phyloP scores from a whole-genome alignment of 2,113 vertebrate species.

The Eulemur rufifrons region DNA sequence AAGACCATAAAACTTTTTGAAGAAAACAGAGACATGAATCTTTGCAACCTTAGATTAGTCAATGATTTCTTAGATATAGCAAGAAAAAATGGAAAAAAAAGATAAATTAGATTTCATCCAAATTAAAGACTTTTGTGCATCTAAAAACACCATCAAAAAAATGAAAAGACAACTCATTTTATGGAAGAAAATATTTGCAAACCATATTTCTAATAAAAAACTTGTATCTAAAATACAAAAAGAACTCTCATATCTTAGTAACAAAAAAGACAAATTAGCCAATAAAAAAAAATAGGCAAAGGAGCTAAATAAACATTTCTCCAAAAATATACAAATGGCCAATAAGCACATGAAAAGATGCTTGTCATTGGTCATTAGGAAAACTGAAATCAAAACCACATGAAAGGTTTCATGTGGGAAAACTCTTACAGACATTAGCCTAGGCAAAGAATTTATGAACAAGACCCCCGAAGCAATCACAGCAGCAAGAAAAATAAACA shows the following conservation, averaged over 20 bases:
- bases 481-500: too few species aligned
- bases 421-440: too few species aligned
- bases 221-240: neutral
- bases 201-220: neutral
- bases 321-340: neutral
- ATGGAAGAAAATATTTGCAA: neutral
- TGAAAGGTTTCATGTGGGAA: neutral
- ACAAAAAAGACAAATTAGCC: conserved; percentile 28
- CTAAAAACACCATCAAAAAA: neutral
- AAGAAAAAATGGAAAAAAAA: neutral
- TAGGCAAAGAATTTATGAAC: too few species aligned
- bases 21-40: neutral
- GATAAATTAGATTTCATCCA: neutral
- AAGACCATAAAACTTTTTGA: neutral
- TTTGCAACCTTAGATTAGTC: neutral
- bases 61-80: neutral
- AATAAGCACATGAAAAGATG: neutral
- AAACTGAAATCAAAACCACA: neutral
- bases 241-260: neutral
- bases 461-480: too few species aligned
- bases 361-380: neutral
- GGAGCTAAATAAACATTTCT: neutral
- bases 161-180: neutral
- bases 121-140: neutral
- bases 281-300: neutral